These are phyloP conservation scores for Acholoe squamosa DNA, from an alignment of 2,888 invertebrate species.

Conservation along the genomic window DNA sequence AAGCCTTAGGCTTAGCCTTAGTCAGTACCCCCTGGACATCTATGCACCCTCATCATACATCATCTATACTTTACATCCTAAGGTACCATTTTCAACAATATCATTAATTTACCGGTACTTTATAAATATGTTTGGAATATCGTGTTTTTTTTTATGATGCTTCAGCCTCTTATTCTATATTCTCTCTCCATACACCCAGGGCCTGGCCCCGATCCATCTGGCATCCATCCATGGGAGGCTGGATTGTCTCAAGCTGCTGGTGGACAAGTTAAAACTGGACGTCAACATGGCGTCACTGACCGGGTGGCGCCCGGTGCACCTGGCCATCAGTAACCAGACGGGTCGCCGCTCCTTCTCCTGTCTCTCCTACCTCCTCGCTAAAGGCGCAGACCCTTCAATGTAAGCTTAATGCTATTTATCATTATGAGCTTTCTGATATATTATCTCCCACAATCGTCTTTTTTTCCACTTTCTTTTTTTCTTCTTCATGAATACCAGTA, in stretches of 20 bases:
- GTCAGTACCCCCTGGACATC: too few species aligned
- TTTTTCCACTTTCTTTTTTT: too few species aligned
- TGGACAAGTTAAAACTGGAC: constrained; percentile 81
- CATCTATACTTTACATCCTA: too few species aligned
- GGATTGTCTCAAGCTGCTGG: constrained; percentile 80
- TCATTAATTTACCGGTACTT: too few species aligned
- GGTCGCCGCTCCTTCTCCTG: constrained; percentile 80
- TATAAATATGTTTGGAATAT: not conserved
- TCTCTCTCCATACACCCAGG: constrained; percentile 67
- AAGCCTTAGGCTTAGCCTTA: too few species aligned
- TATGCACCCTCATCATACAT: too few species aligned
- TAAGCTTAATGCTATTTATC: constrained; percentile 76
- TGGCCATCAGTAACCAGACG: constrained; percentile 82
- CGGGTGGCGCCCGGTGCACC: constrained; percentile 82
- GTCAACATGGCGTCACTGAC: constrained; percentile 81
- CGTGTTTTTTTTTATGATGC: not conserved
- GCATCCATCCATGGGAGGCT: constrained; percentile 82
- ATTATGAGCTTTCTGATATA: too few species aligned
- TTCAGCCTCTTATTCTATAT: not conserved
- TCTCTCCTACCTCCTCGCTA: constrained; percentile 79
- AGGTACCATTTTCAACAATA: too few species aligned
- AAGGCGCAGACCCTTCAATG: constrained; percentile 81
- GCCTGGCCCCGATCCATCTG: constrained; percentile 81
- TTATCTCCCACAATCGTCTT: too few species aligned
- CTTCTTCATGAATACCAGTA: too few species aligned